Evolutionary conservation across 2,888 invertebrate genomes (phyloP).

Genomic region (Hermodice carunculata): DNA sequence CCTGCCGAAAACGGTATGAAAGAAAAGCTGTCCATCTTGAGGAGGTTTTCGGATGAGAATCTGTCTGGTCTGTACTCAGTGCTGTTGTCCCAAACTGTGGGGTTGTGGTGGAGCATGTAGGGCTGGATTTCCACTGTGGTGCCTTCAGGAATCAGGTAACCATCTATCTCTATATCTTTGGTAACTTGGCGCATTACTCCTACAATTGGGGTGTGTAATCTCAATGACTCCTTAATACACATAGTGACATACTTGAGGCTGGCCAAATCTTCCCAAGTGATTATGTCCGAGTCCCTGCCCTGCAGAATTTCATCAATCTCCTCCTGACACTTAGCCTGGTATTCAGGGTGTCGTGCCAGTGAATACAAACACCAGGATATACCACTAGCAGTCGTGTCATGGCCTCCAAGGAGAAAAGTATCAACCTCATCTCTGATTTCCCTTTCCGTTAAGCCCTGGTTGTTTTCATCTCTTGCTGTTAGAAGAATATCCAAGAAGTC

Average conservation of each 20-base stretch:
- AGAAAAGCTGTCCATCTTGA: conserved; percentile 40
- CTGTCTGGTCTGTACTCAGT: conserved; percentile 22
- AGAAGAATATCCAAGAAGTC: too few relatives aligned
- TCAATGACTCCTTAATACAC: conserved; percentile 53
- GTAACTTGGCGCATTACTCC: conserved; percentile 48
- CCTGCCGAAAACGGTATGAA: conserved; percentile 54
- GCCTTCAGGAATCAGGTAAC: conserved; percentile 40
- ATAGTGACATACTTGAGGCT: conserved; percentile 49
- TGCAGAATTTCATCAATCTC: conserved; percentile 41
- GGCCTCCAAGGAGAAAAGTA: too few relatives aligned
- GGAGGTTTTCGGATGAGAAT: conserved; percentile 45
- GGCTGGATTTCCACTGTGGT: conserved; percentile 43
- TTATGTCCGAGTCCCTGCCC: conserved; percentile 30
- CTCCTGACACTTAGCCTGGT: conserved; percentile 39
- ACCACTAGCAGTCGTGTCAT: conserved; percentile 54
- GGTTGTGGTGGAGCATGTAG: conserved; percentile 52
- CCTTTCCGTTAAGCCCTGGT: too few relatives aligned
- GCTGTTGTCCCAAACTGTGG: conserved; percentile 50
- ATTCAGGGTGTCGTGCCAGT: conserved; percentile 42
- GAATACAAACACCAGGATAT: conserved; percentile 47
- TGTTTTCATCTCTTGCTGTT: too few relatives aligned
- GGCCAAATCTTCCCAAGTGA: conserved; percentile 43
- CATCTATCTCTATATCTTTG: conserved; percentile 44
- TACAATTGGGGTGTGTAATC: conserved; percentile 49
- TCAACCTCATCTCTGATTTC: too few relatives aligned